Base-by-base conservation (phyloP, 2,888 invertebrate genomes). In the Drosophila antonietae region DNA sequence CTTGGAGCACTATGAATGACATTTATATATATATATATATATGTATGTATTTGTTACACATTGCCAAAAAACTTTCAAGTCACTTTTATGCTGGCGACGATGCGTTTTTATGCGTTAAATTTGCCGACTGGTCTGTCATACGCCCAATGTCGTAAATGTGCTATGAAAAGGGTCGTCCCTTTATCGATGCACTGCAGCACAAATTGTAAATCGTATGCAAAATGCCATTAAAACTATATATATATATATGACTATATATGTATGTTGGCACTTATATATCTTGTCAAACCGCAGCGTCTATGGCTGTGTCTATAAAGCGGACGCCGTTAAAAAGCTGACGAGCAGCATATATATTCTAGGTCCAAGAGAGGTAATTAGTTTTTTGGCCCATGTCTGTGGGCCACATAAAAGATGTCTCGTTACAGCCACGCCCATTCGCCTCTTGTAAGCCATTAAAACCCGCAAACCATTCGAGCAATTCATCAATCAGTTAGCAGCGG, bases 191-290 rank as follows among this genome's bases (percentile, higher is more conserved):
- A 72, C 12, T 80, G 79, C 79, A 81, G 64, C 60, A 47, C 59
- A 39, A 80, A 72, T 80, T 83, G 79, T 68, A 76, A 88, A 88
- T 85, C 77, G 83, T 81, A 85, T 88, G 85, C 88, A 83, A 81
- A 88, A 81, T 73, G 78, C 68, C 55, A 86, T 85, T 83, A 79
- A 86, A 86, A 85, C 69, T 78, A 64, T 63, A 68, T 66, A 56
- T 49, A 43, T n/a, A 46, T 43, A n/a, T 23, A 46, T 46, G 8
- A 23, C 68, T 77, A 61, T 63, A 68, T 63, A 56, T 60, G 31
- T 57, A 23, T 23, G 23, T 58, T 23, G 60, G 57, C 66, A 75
- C 81, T 73, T 23, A 23, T 23, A 23, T 23, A 23, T 23, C 23
- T 23, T 81, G 71, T 52, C 78, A 62, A 83, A 43, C 63, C 68